These are phyloP conservation scores for Syngnathus scovelli DNA, from an alignment of 2,113 vertebrate species.

Conservation along the genomic window DNA sequence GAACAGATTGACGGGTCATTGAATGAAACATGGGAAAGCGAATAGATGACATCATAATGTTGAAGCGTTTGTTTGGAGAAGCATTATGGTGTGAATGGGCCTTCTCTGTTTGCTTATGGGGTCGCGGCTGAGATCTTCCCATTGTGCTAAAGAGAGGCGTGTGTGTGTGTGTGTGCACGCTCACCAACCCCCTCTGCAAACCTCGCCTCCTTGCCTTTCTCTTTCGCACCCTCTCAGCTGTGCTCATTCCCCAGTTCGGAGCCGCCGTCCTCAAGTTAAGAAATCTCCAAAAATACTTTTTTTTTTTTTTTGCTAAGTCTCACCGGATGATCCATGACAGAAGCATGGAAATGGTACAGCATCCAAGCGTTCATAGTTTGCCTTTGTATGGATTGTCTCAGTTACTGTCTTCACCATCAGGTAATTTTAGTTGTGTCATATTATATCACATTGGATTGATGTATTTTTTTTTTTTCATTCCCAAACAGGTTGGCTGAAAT, in stretches of 20 bases:
- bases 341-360: slow-evolving; percentile 64
- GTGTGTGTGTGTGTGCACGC: background rate
- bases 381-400: slow-evolving; percentile 58
- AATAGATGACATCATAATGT: background rate
- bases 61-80: slow-evolving; percentile 20
- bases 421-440: slow-evolving; percentile 42
- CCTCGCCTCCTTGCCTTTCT: slow-evolving; percentile 53
- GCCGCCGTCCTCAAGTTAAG: slow-evolving; percentile 45
- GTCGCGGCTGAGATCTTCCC: slow-evolving; percentile 64
- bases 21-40: background rate
- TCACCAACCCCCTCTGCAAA: slow-evolving; percentile 56
- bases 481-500: background rate
- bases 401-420: slow-evolving; percentile 55
- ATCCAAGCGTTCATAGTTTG: slow-evolving; percentile 45
- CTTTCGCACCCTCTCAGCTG: slow-evolving; percentile 67
- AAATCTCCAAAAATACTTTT: slow-evolving; percentile 2
- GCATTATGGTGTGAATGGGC: slow-evolving; percentile 38
- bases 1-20: background rate
- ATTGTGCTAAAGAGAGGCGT: slow-evolving; percentile 65
- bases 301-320: background rate
- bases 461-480: background rate
- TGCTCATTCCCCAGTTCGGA: slow-evolving; percentile 54
- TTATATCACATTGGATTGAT: background rate
- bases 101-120: slow-evolving; percentile 49
- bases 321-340: slow-evolving; percentile 19